Evolutionary conservation across 2,797 vertebrate species (phyloP).

Genomic region (Tauraco hartlaubi): DNA sequence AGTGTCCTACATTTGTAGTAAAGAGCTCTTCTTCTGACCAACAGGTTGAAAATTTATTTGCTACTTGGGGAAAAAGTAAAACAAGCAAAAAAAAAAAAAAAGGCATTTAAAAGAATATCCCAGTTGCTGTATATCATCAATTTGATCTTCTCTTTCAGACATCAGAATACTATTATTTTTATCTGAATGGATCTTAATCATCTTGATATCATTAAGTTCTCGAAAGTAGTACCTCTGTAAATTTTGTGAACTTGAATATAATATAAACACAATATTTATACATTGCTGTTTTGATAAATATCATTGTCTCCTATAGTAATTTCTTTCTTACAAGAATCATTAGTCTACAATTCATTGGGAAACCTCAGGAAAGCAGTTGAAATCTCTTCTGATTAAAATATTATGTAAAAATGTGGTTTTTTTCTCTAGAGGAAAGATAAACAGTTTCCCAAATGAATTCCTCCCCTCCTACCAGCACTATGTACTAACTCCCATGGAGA

Average conservation of each 20-base stretch:
- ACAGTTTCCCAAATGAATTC: constrained; percentile 29
- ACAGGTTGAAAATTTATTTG: background rate
- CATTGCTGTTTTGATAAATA: background rate
- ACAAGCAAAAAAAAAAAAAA: background rate
- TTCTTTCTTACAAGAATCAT: background rate
- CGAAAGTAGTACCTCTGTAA: background rate
- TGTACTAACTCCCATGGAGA: constrained; percentile 63
- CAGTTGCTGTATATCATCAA: background rate
- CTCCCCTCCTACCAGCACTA: constrained; percentile 9
- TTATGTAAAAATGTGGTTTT: background rate
- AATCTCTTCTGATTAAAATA: constrained; percentile 27
- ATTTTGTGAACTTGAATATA: background rate
- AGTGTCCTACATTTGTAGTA: background rate
- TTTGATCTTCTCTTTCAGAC: background rate
- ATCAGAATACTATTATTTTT: background rate
- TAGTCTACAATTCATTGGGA: background rate
- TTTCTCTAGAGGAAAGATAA: constrained; percentile 39
- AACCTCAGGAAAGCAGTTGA: background rate
- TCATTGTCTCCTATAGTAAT: background rate
- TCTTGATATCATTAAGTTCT: background rate
- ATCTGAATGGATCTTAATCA: background rate
- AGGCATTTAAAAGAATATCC: background rate
- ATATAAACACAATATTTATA: background rate
- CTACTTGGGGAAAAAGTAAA: background rate
- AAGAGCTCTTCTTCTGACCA: background rate